Percentiles rank a stretch among this genome's conserved stretches.
These are phyloP conservation scores for Bagarius yarrelli DNA, from an alignment of 2,113 vertebrate species.

Conservation along the genomic window DNA sequence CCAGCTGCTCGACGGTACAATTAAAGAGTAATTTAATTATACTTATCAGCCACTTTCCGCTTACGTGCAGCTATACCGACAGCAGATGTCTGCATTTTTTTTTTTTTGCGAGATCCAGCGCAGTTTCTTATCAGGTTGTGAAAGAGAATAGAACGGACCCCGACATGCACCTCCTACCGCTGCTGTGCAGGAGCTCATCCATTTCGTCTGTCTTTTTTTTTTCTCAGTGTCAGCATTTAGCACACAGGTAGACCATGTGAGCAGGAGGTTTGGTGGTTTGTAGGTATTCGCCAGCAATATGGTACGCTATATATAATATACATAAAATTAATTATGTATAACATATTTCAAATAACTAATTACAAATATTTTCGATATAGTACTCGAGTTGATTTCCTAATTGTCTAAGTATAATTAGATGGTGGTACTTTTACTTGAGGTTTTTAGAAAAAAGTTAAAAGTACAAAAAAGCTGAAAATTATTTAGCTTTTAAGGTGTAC, in stretches of 20 bases:
- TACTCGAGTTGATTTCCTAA: too few species aligned
- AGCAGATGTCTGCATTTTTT: slow-evolving; percentile 6
- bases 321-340: too few species aligned
- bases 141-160: background rate
- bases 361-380: too few species aligned
- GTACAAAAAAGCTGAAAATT: too few species aligned
- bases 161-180: slow-evolving; percentile 6
- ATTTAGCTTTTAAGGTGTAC: too few species aligned
- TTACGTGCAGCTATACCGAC: background rate
- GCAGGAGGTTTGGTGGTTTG: background rate
- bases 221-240: slow-evolving; percentile 4
- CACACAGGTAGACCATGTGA: background rate
- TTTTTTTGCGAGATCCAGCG: background rate
- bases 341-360: too few species aligned
- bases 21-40: slow-evolving; percentile 30
- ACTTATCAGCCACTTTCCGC: background rate
- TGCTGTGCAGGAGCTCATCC: slow-evolving; percentile 1
- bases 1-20: background rate
- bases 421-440: too few species aligned
- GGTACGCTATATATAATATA: too few species aligned
- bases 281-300: background rate
- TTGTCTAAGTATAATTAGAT: too few species aligned
- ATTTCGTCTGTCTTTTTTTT: slow-evolving; percentile 20
- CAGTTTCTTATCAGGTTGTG: background rate
- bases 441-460: too few species aligned